A percentile compares a stretch with the other conserved stretches of the same genome.
phyloP scores from a whole-genome alignment of 2,888 invertebrate species.

The Noctua fimbriata region DNA sequence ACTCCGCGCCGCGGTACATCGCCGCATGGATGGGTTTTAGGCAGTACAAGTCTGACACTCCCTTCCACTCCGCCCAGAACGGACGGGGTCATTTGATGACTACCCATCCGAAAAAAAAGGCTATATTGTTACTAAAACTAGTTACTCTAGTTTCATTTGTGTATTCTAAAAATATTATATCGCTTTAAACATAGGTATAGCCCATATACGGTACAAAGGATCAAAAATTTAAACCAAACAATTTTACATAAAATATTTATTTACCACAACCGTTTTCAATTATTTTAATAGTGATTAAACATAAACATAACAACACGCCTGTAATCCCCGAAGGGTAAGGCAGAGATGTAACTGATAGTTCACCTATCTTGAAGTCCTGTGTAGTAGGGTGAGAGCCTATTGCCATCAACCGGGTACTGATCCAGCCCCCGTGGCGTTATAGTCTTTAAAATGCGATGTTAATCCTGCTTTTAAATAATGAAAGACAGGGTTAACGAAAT shows the following conservation, averaged over 20 bases:
- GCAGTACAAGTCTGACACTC: too few relatives aligned
- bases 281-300: background rate
- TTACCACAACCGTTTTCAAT: background rate
- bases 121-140: background rate
- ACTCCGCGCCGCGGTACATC: too few relatives aligned
- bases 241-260: background rate
- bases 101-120: too few relatives aligned
- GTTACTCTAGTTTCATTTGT: background rate
- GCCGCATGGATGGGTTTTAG: too few relatives aligned
- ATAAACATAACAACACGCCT: background rate
- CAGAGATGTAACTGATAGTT: background rate
- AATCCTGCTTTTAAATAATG: background rate
- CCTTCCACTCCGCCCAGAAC: too few relatives aligned
- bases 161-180: background rate
- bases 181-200: background rate
- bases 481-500: background rate
- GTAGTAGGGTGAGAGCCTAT: background rate
- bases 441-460: background rate
- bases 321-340: background rate
- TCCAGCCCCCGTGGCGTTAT: background rate
- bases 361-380: accelerated
- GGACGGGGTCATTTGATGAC: too few relatives aligned
- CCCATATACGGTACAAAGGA: background rate
- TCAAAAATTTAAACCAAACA: background rate
- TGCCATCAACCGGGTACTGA: background rate